Evolutionary conservation across 2,113 vertebrate genomes (phyloP), one percentile per base, ranked within the genome.

Genomic region (Rhynchomys soricoides): DNA sequence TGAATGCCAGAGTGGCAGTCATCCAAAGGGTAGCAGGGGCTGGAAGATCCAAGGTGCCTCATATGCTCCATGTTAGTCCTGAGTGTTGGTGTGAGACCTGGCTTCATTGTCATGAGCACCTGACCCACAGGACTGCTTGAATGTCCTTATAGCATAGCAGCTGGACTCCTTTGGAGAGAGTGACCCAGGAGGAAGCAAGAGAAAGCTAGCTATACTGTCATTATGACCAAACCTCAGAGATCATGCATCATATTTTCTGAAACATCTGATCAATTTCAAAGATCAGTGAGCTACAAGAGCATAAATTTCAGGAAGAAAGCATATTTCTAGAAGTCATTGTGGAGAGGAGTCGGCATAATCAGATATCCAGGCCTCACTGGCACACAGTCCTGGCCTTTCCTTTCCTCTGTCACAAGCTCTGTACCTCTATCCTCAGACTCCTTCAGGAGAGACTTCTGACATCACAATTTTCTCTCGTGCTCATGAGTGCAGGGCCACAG

Each of bases 51-150:
- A 82, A 34, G 66, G 21, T 75, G 24, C 29, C 10, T 29, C 37
- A 37, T 26, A 16, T 2, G 29, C 70, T n/a, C 86, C 40, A n/a
- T 13, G 12, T 70, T 71, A 15, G 43, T n/a, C 16, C 34, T 21
- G 34, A 19, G 40, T 83, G 22, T 68, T 37, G 40, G 34, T 37
- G 37, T 13, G 1, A 37, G n/a, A 50, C 59, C 55, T 66, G 21
- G 17, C 2, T 62, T 64, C 11, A n/a, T 55, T 29, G 16, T 6
- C 55, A 10, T 5, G 0, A 13, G 2, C 4, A 26, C 17, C 81
- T 82, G 22, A 26, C 4, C 22, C 6, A 0, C 1, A 62, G 50
- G 45, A 10, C 17, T 52, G 7, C 45, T n/a, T 9, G 59, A 77
- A 16, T 2, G 5, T 52, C 37, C 31, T 93, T 52, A 24, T 24